phyloP scores from a whole-genome alignment of 2,888 invertebrate genomes.

The Podabrus alpinus region DNA sequence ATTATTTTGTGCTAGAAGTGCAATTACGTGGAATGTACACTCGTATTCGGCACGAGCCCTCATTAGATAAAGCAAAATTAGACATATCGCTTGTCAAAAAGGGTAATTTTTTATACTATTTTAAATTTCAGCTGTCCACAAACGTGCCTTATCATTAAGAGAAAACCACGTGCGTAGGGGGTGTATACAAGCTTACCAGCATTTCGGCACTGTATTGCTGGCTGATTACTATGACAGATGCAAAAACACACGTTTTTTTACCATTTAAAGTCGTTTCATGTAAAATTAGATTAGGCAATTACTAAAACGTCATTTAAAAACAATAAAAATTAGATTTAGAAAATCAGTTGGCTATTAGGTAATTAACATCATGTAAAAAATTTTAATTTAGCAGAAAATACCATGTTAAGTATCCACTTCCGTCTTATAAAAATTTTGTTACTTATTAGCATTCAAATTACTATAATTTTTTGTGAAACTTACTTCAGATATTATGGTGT shows the following conservation, averaged over 20 bases:
- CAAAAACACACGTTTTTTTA: background rate
- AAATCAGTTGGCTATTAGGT: background rate
- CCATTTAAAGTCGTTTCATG: background rate
- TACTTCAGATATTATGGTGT: background rate
- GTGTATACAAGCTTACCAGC: background rate
- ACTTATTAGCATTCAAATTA: background rate
- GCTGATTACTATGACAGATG: conserved; percentile 12
- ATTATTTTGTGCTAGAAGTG: background rate
- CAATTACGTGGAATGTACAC: background rate
- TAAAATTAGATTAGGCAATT: background rate
- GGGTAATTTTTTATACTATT: conserved; percentile 9
- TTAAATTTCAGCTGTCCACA: conserved; percentile 21
- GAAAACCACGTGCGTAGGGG: conserved; percentile 16
- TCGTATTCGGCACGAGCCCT: conserved; percentile 24
- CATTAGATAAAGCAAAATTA: conserved; percentile 33
- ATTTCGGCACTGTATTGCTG: conserved; percentile 16
- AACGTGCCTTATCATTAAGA: conserved; percentile 10
- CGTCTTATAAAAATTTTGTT: background rate
- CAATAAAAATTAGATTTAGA: background rate
- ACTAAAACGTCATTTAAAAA: background rate
- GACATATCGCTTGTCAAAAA: conserved; percentile 25
- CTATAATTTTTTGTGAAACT: background rate
- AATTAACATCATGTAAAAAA: background rate
- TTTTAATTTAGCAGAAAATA: background rate
- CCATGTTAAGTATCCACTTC: background rate